Evolutionary conservation across 2,888 invertebrate species (phyloP).

Genomic region (Dryobota labecula): DNA sequence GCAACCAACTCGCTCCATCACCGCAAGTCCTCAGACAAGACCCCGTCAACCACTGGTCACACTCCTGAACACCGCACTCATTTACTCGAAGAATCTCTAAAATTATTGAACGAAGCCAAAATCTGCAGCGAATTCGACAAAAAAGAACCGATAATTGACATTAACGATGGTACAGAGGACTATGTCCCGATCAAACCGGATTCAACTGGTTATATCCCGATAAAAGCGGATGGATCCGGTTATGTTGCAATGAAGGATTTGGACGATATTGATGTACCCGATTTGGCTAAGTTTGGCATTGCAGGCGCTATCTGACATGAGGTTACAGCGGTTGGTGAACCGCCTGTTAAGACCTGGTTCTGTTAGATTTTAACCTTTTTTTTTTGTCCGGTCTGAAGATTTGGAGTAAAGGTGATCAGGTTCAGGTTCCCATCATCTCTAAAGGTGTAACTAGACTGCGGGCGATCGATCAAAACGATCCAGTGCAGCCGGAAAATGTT

Average conservation of each 20-base stretch:
- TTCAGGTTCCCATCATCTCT: background rate
- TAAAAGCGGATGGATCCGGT: constrained; percentile 64
- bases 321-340: constrained; percentile 75
- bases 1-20: constrained; percentile 83
- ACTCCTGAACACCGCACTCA: constrained; percentile 82
- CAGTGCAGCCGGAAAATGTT: too few relatives aligned
- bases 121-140: constrained; percentile 80
- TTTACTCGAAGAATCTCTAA: constrained; percentile 85
- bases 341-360: constrained; percentile 89
- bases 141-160: constrained; percentile 83
- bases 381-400: background rate
- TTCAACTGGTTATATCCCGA: constrained; percentile 80
- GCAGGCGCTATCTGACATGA: constrained; percentile 85
- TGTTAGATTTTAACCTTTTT: constrained; percentile 71
- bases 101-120: constrained; percentile 87
- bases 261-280: constrained; percentile 83
- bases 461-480: background rate
- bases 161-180: constrained; percentile 83
- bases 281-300: constrained; percentile 82
- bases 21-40: constrained; percentile 77
- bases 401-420: background rate
- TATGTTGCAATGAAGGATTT: constrained; percentile 74
- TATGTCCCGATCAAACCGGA: constrained; percentile 79
- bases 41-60: constrained; percentile 76
- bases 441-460: too few relatives aligned